phyloP scores from a whole-genome alignment of 2,888 invertebrate species.

The Leucophenga montana region DNA sequence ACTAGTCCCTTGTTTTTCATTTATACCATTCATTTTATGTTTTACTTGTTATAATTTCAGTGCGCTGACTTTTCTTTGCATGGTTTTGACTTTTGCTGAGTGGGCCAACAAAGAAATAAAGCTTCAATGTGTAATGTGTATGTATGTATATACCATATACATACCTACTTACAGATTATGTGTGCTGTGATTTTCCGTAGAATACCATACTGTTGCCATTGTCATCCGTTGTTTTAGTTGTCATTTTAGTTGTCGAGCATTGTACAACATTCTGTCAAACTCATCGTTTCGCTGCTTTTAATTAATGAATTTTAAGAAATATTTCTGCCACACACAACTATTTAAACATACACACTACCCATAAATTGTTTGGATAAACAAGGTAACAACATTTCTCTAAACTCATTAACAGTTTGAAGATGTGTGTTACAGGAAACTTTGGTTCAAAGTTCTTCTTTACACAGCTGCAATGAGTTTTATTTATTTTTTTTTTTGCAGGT shows the following conservation, averaged over 20 bases:
- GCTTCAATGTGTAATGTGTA: background rate
- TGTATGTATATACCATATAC: background rate
- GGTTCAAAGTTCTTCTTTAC: too few relatives aligned
- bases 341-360: too few relatives aligned
- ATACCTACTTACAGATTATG: background rate
- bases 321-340: too few relatives aligned
- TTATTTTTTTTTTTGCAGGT: background rate
- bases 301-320: background rate
- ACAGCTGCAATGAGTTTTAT: too few relatives aligned
- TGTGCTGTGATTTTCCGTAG: background rate
- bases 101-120: background rate
- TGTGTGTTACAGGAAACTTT: too few relatives aligned
- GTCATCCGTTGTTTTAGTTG: background rate
- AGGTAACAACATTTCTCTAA: conserved; percentile 5
- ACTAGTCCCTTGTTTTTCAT: background rate
- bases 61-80: background rate
- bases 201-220: background rate
- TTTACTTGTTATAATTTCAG: background rate
- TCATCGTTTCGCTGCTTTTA: conserved; percentile 10
- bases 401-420: conserved; percentile 13
- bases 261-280: conserved; percentile 19
- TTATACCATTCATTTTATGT: too few relatives aligned
- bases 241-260: conserved; percentile 2
- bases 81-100: conserved; percentile 7
- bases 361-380: background rate